These are phyloP conservation scores for Adoxophyes honmai DNA, from an alignment of 1,140 invertebrate genomes.

Conservation along the genomic window DNA sequence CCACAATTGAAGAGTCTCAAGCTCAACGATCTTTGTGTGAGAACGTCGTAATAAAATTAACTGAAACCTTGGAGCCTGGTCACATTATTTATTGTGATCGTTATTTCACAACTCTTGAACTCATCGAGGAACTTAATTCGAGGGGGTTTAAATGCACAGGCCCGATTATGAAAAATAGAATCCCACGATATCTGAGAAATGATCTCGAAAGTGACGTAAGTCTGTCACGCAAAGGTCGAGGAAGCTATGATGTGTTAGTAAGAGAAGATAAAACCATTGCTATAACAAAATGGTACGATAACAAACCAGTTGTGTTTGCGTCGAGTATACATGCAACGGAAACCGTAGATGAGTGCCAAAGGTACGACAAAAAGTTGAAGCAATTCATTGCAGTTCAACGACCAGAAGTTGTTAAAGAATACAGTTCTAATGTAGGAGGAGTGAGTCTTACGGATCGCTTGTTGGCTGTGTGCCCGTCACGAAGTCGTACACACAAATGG, in stretches of 20 bases:
- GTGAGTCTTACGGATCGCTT: no score
- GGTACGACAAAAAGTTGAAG: neutral
- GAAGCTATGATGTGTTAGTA: neutral
- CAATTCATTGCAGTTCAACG: neutral
- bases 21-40: no score
- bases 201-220: neutral
- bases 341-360: neutral
- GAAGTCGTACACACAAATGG: neutral
- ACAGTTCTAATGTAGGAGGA: neutral
- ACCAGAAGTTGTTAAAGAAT: neutral
- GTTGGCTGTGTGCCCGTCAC: neutral
- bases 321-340: neutral
- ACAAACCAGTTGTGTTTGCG: neutral
- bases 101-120: neutral
- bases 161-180: no score
- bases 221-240: neutral
- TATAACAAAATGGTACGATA: slow-evolving; percentile 1
- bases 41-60: no score
- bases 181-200: no score
- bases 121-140: neutral
- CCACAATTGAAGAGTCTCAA: no score
- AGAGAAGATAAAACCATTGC: neutral
- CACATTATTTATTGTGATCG: neutral
- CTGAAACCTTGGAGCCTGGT: neutral
- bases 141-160: no score